Conservation (phyloP, 2,113 vertebrate species). For the Climacteris rufus region DNA sequence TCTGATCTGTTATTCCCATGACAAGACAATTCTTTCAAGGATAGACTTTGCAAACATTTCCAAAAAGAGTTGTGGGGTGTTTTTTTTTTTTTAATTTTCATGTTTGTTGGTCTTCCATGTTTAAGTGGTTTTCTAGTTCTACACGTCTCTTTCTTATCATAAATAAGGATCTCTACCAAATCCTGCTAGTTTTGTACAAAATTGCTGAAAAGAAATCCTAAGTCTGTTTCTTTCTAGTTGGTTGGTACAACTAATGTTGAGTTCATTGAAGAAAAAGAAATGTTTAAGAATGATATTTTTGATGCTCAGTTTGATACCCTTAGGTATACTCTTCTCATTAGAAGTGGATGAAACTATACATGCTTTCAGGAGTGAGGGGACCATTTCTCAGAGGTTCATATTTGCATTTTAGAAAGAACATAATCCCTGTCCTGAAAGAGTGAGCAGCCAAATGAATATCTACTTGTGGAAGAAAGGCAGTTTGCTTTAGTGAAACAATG, state of each 20-base stretch:
- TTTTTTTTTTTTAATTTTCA: background rate
- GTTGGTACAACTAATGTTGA: background rate
- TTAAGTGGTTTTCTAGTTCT: background rate
- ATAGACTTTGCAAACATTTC: background rate
- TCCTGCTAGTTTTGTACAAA: background rate
- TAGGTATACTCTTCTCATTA: background rate
- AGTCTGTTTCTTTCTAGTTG: background rate
- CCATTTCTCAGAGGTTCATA: background rate
- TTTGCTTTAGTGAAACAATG: background rate
- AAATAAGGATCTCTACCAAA: background rate
- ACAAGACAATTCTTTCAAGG: background rate
- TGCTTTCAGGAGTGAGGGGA: background rate
- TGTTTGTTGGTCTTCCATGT: background rate
- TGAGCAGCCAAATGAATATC: background rate
- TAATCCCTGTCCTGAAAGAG: background rate
- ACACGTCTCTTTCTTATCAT: background rate
- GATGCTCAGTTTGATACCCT: background rate
- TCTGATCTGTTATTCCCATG: background rate
- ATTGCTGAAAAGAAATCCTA: background rate
- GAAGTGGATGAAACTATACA: background rate
- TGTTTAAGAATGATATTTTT: background rate
- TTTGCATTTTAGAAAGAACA: background rate
- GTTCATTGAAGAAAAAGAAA: background rate
- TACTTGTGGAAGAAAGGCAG: background rate
- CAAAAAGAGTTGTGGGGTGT: rapidly evolving